These are phyloP conservation scores for Drosophila miranda DNA, from an alignment of 1,140 invertebrate species.

Conservation along the genomic window DNA sequence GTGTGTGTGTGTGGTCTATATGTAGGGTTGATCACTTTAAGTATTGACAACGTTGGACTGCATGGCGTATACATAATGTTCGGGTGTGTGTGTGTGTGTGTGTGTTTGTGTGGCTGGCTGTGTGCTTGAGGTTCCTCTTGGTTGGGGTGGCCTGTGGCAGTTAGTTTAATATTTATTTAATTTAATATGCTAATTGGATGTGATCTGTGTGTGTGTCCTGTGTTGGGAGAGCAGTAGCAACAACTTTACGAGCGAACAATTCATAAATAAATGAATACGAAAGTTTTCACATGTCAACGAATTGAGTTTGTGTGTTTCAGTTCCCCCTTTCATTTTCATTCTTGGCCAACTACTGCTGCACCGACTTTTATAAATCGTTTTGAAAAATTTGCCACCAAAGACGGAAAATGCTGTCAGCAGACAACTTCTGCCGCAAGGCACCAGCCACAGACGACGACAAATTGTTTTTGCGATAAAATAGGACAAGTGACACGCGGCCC, in stretches of 20 bases:
- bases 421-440: conserved; percentile 52
- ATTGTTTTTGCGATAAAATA: conserved; percentile 81
- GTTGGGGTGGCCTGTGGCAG: conserved; percentile 44
- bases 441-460: conserved; percentile 61
- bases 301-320: conserved; percentile 56
- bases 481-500: conserved; percentile 72
- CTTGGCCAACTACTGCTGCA: conserved; percentile 31
- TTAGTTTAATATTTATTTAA: conserved; percentile 82
- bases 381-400: conserved; percentile 68
- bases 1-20: conserved; percentile 3
- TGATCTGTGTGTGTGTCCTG: conserved; percentile 53
- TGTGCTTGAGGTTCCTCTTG: conserved; percentile 2
- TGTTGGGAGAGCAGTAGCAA: conserved; percentile 5
- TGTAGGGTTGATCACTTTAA: conserved; percentile 70
- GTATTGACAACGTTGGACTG: conserved; percentile 71
- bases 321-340: background rate
- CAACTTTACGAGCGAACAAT: conserved; percentile 76
- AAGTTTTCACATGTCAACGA: conserved; percentile 73
- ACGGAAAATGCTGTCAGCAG: conserved; percentile 67
- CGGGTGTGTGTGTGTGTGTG: conserved; percentile 15
- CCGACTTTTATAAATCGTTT: conserved; percentile 75
- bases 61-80: conserved; percentile 50
- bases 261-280: conserved; percentile 76
- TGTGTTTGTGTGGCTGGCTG: conserved; percentile 1
- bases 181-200: conserved; percentile 82